Percentiles rank a stretch among this genome's conserved stretches.
phyloP scores from a whole-genome alignment of 2,113 vertebrate species.

The Phrynocephalus versicolor region DNA sequence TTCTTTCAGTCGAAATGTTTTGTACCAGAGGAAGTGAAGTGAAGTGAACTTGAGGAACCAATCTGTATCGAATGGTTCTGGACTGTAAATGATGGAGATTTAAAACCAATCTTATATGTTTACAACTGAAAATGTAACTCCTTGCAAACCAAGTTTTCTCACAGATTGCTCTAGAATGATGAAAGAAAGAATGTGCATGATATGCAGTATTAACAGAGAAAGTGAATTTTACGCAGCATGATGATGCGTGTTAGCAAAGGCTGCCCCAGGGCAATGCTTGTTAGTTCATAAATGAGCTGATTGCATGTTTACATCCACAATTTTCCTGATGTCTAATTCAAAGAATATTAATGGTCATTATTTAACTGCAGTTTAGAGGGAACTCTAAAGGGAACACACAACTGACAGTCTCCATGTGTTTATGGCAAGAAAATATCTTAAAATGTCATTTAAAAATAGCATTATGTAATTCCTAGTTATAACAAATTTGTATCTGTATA shows the following conservation, averaged over 20 bases:
- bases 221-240: constrained; percentile 39
- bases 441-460: background rate
- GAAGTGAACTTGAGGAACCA: background rate
- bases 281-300: constrained; percentile 52
- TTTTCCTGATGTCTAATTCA: constrained; percentile 49
- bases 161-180: constrained; percentile 25
- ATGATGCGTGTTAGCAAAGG: constrained; percentile 17
- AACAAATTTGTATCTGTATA: too few relatives aligned
- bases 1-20: background rate
- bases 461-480: too few relatives aligned
- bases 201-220: constrained; percentile 10
- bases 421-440: constrained; percentile 16
- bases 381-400: too few relatives aligned
- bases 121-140: background rate
- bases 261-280: constrained; percentile 37
- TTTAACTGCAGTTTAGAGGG: constrained; percentile 34
- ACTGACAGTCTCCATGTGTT: background rate
- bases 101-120: background rate
- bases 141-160: background rate
- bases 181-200: background rate
- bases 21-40: background rate
- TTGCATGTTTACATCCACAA: constrained; percentile 50
- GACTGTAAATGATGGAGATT: background rate
- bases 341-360: constrained; percentile 53
- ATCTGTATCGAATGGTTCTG: background rate